These are phyloP conservation scores for Molanna angustata DNA, from an alignment of 2,888 invertebrate genomes.

Conservation along the genomic window DNA sequence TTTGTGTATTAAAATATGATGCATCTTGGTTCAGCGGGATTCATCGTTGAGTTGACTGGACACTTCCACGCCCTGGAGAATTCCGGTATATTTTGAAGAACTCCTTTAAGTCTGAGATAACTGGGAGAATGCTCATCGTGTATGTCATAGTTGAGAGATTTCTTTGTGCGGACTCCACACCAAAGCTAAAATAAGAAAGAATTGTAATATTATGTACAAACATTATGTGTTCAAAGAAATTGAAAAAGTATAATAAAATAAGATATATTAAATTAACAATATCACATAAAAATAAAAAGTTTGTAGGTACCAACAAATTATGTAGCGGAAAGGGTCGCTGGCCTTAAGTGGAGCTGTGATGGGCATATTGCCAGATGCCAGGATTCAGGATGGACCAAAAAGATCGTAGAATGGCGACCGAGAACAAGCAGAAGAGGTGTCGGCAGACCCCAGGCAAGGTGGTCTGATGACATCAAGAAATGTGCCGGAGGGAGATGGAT, in stretches of 20 bases:
- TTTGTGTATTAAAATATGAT: slow-evolving; percentile 46
- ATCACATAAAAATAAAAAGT: not conserved
- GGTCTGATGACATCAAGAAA: too few relatives aligned
- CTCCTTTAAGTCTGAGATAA: slow-evolving; percentile 64
- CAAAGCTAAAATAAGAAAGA: slow-evolving; percentile 59
- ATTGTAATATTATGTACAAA: not conserved
- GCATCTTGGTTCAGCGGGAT: slow-evolving; percentile 51
- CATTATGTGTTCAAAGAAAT: not conserved
- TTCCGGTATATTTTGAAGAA: slow-evolving; percentile 69
- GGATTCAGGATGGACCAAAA: too few relatives aligned
- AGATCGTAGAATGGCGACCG: too few relatives aligned
- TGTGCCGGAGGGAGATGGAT: too few relatives aligned
- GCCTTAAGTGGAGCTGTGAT: too few relatives aligned
- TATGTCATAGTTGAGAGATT: slow-evolving; percentile 61
- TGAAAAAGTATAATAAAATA: not conserved
- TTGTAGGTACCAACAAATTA: not conserved
- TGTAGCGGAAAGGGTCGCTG: too few relatives aligned
- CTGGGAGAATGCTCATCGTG: slow-evolving; percentile 75
- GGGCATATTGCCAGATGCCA: too few relatives aligned
- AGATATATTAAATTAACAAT: not conserved
- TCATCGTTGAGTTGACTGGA: slow-evolving; percentile 53
- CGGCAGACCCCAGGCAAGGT: too few relatives aligned
- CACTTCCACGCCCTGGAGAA: slow-evolving; percentile 65
- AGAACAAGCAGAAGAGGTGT: too few relatives aligned
- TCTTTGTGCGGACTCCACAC: slow-evolving; percentile 73